Evolutionary conservation across 1,140 invertebrate genomes (phyloP).

Genomic region (Saxidomus purpurata): DNA sequence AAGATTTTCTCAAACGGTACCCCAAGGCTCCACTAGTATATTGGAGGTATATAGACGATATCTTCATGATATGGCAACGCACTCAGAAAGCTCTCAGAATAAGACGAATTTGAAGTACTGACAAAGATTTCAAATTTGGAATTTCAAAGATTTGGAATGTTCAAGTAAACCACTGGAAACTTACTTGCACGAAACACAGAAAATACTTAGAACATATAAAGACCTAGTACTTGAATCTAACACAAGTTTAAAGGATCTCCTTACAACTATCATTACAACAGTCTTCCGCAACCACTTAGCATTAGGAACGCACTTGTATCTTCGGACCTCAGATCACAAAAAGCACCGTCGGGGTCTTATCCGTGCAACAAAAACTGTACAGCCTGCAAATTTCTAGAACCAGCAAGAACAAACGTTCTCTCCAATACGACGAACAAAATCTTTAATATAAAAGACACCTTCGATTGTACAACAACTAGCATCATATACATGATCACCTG

Average conservation of each 20-base stretch:
- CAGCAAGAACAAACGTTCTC: background rate
- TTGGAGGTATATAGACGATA: constrained; percentile 35
- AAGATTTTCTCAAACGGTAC: background rate
- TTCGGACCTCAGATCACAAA: background rate
- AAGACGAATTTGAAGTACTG: background rate
- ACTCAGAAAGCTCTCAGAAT: background rate
- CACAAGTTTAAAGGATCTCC: background rate
- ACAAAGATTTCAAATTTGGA: background rate
- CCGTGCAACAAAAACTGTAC: background rate
- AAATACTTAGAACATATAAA: background rate
- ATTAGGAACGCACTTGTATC: background rate
- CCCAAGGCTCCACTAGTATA: constrained; percentile 6
- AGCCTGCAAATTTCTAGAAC: background rate
- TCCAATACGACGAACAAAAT: background rate
- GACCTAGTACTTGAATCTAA: background rate
- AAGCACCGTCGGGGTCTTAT: background rate
- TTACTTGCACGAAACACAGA: background rate
- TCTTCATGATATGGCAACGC: constrained; percentile 30
- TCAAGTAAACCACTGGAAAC: background rate
- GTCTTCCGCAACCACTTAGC: background rate
- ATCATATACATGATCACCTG: background rate
- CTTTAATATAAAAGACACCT: background rate
- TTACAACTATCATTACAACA: background rate
- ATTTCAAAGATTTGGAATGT: background rate
- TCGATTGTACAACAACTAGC: background rate